phyloP scores from a whole-genome alignment of 2,113 vertebrate genomes.

The Prinia subflava region DNA sequence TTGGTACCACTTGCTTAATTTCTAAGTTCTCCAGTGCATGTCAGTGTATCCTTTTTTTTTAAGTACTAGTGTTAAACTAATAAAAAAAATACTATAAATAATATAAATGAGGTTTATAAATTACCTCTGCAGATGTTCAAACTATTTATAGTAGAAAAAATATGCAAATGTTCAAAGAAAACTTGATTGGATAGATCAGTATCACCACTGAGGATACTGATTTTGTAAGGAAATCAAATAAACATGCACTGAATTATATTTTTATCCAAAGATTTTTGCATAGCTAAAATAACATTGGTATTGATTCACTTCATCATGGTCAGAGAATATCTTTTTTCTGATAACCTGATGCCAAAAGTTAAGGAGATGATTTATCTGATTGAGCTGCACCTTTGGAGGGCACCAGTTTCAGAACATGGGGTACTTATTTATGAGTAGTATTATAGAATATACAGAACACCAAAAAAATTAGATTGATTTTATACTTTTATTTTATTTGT shows the following conservation, averaged over 20 bases:
- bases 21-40: neutral
- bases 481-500: neutral
- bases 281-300: neutral
- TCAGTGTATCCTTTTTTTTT: neutral
- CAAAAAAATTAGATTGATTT: neutral
- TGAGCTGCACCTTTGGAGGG: neutral
- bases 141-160: slow-evolving; percentile 55
- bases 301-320: neutral
- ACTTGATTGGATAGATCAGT: slow-evolving; percentile 46
- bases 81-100: slow-evolving; percentile 46
- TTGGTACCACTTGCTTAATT: neutral
- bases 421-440: neutral
- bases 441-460: neutral
- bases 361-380: neutral
- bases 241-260: slow-evolving; percentile 22
- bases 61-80: neutral
- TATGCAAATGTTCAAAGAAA: slow-evolving; percentile 48
- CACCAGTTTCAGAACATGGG: neutral
- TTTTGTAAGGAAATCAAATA: slow-evolving; percentile 28
- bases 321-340: neutral
- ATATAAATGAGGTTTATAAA: slow-evolving; percentile 18
- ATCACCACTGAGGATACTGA: slow-evolving; percentile 3
- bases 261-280: neutral
- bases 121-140: slow-evolving; percentile 47
- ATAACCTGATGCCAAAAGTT: neutral